A percentile compares a stretch with the other conserved stretches of the same genome.
Evolutionary conservation across 2,113 vertebrate species (phyloP).

Genomic region (Leptobrachium ailaonicum): DNA sequence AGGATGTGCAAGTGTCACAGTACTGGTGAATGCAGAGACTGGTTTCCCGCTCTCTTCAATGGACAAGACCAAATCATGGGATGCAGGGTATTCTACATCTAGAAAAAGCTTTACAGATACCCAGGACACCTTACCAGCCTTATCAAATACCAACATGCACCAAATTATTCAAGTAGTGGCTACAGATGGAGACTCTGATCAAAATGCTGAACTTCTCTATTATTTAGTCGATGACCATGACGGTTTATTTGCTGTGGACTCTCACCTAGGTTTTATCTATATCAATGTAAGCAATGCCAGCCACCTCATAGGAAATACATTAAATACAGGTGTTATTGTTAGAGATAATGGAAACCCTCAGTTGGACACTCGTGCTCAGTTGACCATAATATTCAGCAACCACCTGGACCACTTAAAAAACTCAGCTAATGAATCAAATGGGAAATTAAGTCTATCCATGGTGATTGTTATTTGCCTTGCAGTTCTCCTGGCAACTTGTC

Average conservation of each 20-base stretch:
- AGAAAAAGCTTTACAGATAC: constrained; percentile 5
- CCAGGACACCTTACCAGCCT: constrained; percentile 12
- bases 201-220: constrained; percentile 77
- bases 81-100: background rate
- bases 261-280: constrained; percentile 76
- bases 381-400: constrained; percentile 78
- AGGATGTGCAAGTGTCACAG: constrained; percentile 69
- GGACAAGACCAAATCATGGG: constrained; percentile 37
- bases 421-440: constrained; percentile 58
- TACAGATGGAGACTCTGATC: constrained; percentile 78
- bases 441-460: constrained; percentile 71
- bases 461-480: constrained; percentile 77
- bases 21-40: constrained; percentile 76
- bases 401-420: constrained; percentile 80
- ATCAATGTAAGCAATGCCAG: constrained; percentile 83
- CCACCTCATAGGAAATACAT: constrained; percentile 73
- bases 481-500: constrained; percentile 68
- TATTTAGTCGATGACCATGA: constrained; percentile 64
- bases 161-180: constrained; percentile 71
- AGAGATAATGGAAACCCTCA: constrained; percentile 75
- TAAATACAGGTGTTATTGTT: constrained; percentile 72
- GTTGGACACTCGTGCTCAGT: constrained; percentile 63
- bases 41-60: constrained; percentile 66
- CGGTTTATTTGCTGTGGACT: constrained; percentile 74
- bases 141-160: constrained; percentile 56